Evolutionary conservation across 2,113 vertebrate species (phyloP).

Genomic region (Chaetodon trifascialis): DNA sequence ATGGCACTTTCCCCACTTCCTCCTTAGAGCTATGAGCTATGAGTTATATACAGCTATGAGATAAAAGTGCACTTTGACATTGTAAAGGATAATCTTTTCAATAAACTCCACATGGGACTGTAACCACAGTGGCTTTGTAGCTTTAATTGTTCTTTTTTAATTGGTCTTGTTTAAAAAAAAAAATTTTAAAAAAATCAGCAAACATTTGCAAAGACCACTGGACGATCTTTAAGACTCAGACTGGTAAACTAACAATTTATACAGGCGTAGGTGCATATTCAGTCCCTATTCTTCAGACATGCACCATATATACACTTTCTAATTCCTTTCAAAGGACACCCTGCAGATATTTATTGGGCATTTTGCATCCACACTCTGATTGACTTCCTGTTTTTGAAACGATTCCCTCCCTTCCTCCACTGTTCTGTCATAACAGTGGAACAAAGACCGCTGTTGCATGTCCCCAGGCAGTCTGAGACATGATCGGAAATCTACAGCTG

Average conservation of each 20-base stretch:
- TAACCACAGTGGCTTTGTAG: neutral
- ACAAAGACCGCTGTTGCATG: slow-evolving; percentile 34
- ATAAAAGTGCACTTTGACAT: neutral
- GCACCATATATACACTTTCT: neutral
- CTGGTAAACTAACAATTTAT: neutral
- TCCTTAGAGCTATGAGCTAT: neutral
- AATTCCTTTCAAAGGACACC: neutral
- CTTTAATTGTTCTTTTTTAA: neutral
- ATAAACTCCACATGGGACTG: neutral
- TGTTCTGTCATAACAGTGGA: slow-evolving; percentile 46
- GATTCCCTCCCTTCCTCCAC: neutral
- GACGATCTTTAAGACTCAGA: neutral
- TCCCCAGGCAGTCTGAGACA: slow-evolving; percentile 30
- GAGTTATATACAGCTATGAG: neutral
- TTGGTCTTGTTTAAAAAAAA: too few relatives aligned
- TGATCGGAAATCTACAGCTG: slow-evolving; percentile 42
- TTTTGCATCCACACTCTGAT: slow-evolving; percentile 22
- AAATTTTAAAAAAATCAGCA: too few relatives aligned
- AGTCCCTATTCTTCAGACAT: neutral
- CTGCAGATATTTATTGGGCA: slow-evolving; percentile 6
- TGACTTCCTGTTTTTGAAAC: slow-evolving; percentile 55
- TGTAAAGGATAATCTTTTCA: neutral
- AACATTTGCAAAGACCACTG: neutral
- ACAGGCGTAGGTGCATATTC: neutral
- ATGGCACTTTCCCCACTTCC: too few relatives aligned